Base-by-base conservation (phyloP, 2,797 vertebrate genomes). In the Danio choprae region DNA sequence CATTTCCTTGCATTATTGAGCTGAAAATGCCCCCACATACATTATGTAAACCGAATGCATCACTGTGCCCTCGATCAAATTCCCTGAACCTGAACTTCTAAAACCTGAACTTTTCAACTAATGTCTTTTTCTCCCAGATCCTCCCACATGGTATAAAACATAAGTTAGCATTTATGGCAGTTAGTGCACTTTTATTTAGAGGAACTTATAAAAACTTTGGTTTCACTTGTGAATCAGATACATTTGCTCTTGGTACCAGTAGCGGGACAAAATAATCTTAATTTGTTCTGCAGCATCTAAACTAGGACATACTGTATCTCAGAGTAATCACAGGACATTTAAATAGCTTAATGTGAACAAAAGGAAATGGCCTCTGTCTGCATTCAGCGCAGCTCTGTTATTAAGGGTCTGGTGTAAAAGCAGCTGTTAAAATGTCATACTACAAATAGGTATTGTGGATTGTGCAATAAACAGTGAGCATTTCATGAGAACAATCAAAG, bases 381-480 rank as follows among this genome's bases (percentile, higher is more conserved):
- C 51, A 48, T 62, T 81, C 40, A 62, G 38, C 51, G 60, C 40
- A 69, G 43, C 50, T 81, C 36, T 71, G 56, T 74, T 81, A 78
- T 81, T 78, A 68, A 51, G n/a, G 20, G 55, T 46, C 43, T 69
- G 43, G 51, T 50, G 38, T 75, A 68, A 50, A 80, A 74, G 51
- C 29, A 78, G 74, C 83, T 44, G 63, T 63, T 59, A 75, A 79
- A 81, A 81, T 71, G 76, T 81, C 80, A 84, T 55, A 72, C 79
- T 74, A 44, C 53, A 70, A 68, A 78, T 22, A 78, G 58, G 56
- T 36, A 22, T 70, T 75, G 58, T 79, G 75, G 64, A 69, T 55
- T 74, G 56, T 73, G 69, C 76, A 79, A 75, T 82, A 71, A 84
- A 82, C 76, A 75, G 80, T 53, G 40, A 76, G 80, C 51, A 60